phyloP scores from a whole-genome alignment of 2,797 vertebrate species.

The Hyperoplus lanceolatus region DNA sequence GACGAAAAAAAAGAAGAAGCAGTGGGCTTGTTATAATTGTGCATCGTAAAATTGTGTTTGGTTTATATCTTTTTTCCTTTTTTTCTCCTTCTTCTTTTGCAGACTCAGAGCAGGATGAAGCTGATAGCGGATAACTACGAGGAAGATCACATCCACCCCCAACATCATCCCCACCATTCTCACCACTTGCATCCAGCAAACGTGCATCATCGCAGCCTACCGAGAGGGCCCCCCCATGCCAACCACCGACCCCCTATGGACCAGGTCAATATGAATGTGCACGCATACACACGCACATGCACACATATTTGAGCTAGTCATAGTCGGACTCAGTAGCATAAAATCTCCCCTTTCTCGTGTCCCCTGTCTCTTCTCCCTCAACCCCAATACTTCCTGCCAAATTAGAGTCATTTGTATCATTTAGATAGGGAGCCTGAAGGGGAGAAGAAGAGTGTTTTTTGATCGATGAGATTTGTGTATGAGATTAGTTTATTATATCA shows the following conservation, averaged over 20 bases:
- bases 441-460: slow-evolving; percentile 64
- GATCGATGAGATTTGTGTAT: slow-evolving; percentile 75
- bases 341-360: slow-evolving; percentile 53
- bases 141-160: slow-evolving; percentile 91
- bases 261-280: slow-evolving; percentile 87
- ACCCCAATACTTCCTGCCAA: slow-evolving; percentile 68
- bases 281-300: slow-evolving; percentile 2
- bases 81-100: slow-evolving; percentile 40
- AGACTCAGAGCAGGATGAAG: slow-evolving; percentile 98
- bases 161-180: slow-evolving; percentile 87
- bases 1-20: slow-evolving; percentile 43
- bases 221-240: slow-evolving; percentile 85
- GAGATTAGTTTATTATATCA: slow-evolving; percentile 74
- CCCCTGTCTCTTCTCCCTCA: slow-evolving; percentile 53
- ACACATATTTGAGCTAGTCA: slow-evolving; percentile 51
- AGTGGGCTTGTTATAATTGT: slow-evolving; percentile 32
- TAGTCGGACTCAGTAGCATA: slow-evolving; percentile 56
- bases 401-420: slow-evolving; percentile 69
- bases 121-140: slow-evolving; percentile 95
- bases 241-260: slow-evolving; percentile 94
- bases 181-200: slow-evolving; percentile 88
- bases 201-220: slow-evolving; percentile 89
- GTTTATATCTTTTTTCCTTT: slow-evolving; percentile 1
- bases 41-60: not conserved
- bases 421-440: slow-evolving; percentile 73